Evolutionary conservation across 2,888 invertebrate species (phyloP), one percentile per base, ranked within the genome.

Genomic region (Eupithecia subfuscata): DNA sequence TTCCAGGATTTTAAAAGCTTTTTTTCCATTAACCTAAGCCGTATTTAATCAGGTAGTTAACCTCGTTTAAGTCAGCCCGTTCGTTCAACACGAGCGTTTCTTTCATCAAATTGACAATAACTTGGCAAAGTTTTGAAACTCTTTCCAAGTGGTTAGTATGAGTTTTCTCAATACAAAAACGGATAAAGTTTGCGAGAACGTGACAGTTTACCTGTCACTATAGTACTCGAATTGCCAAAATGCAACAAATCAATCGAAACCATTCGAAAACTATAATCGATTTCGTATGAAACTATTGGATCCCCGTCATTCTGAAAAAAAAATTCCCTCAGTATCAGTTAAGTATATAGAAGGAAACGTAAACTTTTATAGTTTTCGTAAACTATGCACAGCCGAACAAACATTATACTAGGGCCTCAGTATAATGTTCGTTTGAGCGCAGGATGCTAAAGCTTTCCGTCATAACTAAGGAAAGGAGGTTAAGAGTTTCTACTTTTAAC

Each of bases 101-200:
- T 78, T 80, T 79, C 77, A 79, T 79, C 79, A 80, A 81, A 82
- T 79, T 79, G 78, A 80, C 81, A 80, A 79, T 79, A 80, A 77
- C 78, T 80, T 76, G 70, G 70, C 64, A 73, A 77, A 80, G 77
- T 79, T 80, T 70, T 71, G 69, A 75, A 78, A 78, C 76, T 79
- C 78, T 75, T 77, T 79, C 68, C 43, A 74, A 56, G 56, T 12
- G 12, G 11, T 12, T 56, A 56, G 56, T 56, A 56, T 56, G 56
- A 56, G 12, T 56, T 56, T 25, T 22, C 12, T 56, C 11, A 22
- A 12, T 25, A 56, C 56, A 11, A n/a, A 52, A 52, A 8, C 8
- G 7, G 48, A 9, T 18, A 52, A 11, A 9, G 2, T 52, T n/a
- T 11, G n/a, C n/a, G n/a, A n/a, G 9, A 0, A n/a, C 9, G 6